These are phyloP conservation scores for Arenaria interpres DNA, from an alignment of 2,113 vertebrate genomes.

Conservation along the genomic window DNA sequence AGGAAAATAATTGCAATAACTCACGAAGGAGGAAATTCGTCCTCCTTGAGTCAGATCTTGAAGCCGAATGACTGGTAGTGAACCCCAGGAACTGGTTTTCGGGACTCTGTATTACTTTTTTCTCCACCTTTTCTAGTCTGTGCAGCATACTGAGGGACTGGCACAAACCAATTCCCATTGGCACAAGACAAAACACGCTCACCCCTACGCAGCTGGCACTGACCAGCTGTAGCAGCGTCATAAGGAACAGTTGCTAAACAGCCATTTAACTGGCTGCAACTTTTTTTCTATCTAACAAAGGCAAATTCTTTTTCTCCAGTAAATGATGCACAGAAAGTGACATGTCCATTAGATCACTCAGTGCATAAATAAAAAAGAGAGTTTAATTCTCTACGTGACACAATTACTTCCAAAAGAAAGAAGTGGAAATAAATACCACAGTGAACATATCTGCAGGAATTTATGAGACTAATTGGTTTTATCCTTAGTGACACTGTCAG, in stretches of 20 bases:
- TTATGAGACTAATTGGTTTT: neutral
- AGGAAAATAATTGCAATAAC: neutral
- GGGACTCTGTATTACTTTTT: neutral
- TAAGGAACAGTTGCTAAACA: neutral
- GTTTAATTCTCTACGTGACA: neutral
- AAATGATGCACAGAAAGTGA: neutral
- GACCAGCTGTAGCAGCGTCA: neutral
- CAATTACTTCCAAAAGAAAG: conserved; percentile 22
- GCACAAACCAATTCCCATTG: neutral
- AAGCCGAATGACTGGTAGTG: neutral
- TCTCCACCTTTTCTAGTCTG: neutral
- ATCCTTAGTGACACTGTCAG: neutral
- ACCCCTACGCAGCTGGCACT: neutral
- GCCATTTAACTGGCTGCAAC: neutral
- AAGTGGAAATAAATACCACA: neutral
- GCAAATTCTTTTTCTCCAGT: neutral
- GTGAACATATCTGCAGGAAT: neutral
- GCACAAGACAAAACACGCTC: neutral
- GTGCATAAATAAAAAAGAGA: neutral
- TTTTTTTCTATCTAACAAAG: neutral
- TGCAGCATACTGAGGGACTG: neutral
- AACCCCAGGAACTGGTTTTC: neutral
- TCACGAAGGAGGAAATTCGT: neutral
- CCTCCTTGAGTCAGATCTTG: neutral
- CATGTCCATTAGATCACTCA: neutral